Evolutionary conservation across 1,140 invertebrate genomes (phyloP).

Genomic region (Leptestheria dahalacensis): DNA sequence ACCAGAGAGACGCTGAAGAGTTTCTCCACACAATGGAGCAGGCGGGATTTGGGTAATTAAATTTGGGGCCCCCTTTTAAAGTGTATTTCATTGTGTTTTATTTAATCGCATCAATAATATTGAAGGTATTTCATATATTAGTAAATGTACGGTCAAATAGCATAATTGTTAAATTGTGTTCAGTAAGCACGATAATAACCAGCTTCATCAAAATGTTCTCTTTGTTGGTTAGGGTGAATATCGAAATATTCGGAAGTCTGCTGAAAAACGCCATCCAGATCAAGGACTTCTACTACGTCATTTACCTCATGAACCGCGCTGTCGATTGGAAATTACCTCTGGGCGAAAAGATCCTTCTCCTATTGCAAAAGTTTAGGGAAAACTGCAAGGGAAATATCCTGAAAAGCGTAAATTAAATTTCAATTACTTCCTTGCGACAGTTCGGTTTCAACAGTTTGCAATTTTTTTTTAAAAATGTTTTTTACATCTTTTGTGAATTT

Average conservation of each 20-base stretch:
- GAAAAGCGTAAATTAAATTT: conserved; percentile 4
- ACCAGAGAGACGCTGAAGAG: conserved; percentile 36
- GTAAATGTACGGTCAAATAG: too few relatives aligned
- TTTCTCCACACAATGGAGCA: conserved; percentile 52
- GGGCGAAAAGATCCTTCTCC: conserved; percentile 20
- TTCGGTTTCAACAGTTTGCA: too few relatives aligned
- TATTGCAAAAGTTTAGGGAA: conserved; percentile 36
- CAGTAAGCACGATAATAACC: not conserved
- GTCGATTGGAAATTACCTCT: conserved; percentile 40
- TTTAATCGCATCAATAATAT: too few relatives aligned
- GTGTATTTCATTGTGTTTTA: too few relatives aligned
- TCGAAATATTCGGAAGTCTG: conserved; percentile 51
- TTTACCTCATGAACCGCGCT: conserved; percentile 47
- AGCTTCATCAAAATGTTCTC: conserved; percentile 20
- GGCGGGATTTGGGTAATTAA: conserved; percentile 40
- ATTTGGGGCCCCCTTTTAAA: too few relatives aligned
- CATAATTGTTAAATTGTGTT: too few relatives aligned
- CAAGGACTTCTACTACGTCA: conserved; percentile 44
- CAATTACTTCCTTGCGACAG: too few relatives aligned
- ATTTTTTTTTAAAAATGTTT: too few relatives aligned
- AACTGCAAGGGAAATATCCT: conserved; percentile 17
- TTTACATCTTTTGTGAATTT: too few relatives aligned
- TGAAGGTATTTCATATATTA: too few relatives aligned
- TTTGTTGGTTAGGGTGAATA: conserved; percentile 42
- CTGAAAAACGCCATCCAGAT: conserved; percentile 39